Base-by-base conservation (phyloP, 2,113 vertebrate genomes). In the Halcyon malimbica region DNA sequence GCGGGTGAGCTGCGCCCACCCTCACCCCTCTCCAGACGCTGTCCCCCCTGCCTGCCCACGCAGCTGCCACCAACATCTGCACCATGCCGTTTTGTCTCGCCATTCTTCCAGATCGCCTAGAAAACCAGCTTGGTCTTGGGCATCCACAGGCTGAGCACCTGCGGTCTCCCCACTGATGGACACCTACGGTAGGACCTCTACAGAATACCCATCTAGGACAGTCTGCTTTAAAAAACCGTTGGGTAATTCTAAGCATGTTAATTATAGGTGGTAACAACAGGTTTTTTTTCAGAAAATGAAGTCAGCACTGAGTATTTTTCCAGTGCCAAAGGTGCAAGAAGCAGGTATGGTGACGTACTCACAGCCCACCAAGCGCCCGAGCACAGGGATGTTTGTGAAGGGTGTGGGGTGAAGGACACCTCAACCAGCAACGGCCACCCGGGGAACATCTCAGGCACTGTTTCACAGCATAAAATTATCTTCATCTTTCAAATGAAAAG, bases 1-100 rank as follows among this genome's bases (percentile, higher is more conserved):
- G 64, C 1, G 2, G 64, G 48, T 1, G 2, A 63, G 21, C 16
- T 5, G 9, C 2, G 2, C 11, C 62, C 18, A 33, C 31, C 42
- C 48, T 70, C 3, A 3, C 11, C 28, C 16, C 31, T 15, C 9
- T 37, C 29, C 48, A 16, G 65, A 20, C 35, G 16, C 31, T 1
- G 12, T 4, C 25, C 9, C 39, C 33, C 42, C 6, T n/a, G 29
- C 23, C 29, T 10, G 26, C 20, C 53, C 4, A 2, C 23, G 31
- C 35, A 2, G 1, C 73, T 19, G 59, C 25, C 46, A 29, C 56
- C 10, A 3, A 10, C 2, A 7, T 33, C 56, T 13, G 26, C 10
- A 75, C 21, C 41, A 28, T 42, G 41, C 41, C 41, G 14, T 42
- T 42, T 42, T 42, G 41, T 42, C 41, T 42, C 14, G 18, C n/a